These are phyloP conservation scores for Bemisia tabaci DNA, from an alignment of 1,140 invertebrate genomes.

Conservation along the genomic window DNA sequence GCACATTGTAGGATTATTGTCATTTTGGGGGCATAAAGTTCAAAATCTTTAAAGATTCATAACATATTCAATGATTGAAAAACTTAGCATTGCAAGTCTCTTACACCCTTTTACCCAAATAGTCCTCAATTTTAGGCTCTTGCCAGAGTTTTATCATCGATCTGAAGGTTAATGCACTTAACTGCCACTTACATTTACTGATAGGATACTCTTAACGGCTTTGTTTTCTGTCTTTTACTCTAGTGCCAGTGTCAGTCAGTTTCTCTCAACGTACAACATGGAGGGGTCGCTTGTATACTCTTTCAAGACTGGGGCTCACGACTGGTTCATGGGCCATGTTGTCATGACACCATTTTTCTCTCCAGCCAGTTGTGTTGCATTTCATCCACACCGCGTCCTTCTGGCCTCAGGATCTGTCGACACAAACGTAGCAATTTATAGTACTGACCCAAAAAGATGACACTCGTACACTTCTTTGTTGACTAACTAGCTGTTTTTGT, in stretches of 20 bases:
- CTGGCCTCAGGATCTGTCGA: constrained; percentile 66
- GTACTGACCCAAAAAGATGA: constrained; percentile 48
- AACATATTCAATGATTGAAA: no score
- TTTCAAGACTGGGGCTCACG: constrained; percentile 73
- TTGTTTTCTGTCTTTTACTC: constrained; percentile 1
- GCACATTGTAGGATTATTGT: no score
- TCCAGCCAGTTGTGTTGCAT: constrained; percentile 68
- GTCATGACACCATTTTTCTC: constrained; percentile 76
- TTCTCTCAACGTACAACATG: constrained; percentile 46
- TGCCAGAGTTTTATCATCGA: no score
- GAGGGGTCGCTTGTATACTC: constrained; percentile 52
- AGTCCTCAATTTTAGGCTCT: no score
- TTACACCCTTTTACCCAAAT: no score
- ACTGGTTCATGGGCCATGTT: no score
- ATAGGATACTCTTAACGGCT: no score
- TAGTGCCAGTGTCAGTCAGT: constrained; percentile 8
- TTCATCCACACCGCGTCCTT: constrained; percentile 66
- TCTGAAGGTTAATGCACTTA: no score
- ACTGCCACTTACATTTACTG: no score
- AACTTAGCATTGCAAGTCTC: no score
- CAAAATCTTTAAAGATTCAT: no score
- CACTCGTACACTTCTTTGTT: constrained; percentile 22
- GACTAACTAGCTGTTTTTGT: not conserved
- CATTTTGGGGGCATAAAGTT: no score
- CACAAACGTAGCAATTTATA: constrained; percentile 60